phyloP scores from a whole-genome alignment of 2,113 vertebrate species.

The Phrynocephalus versicolor region DNA sequence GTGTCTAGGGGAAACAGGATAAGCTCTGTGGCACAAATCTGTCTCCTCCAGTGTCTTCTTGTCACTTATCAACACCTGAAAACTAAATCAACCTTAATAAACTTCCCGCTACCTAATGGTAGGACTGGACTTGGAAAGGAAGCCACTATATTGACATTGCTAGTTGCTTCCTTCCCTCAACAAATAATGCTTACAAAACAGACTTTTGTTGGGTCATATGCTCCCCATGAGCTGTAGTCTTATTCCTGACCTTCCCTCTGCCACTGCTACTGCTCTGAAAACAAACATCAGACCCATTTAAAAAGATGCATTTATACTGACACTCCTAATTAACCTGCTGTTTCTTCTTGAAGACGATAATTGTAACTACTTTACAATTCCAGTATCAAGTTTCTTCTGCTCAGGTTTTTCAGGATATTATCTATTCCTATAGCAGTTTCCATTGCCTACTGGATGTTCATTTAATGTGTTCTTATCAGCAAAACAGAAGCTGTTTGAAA shows the following conservation, averaged over 20 bases:
- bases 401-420: slow-evolving; percentile 22
- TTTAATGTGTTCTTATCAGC: slow-evolving; percentile 32
- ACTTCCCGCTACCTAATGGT: not conserved
- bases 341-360: not conserved
- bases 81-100: not conserved
- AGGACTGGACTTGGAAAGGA: not conserved
- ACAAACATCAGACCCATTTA: not conserved
- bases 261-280: not conserved
- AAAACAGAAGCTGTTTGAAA: slow-evolving; percentile 60
- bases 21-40: not conserved
- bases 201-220: not conserved
- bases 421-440: slow-evolving; percentile 45
- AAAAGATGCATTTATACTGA: not conserved
- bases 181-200: not conserved
- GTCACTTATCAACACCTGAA: not conserved
- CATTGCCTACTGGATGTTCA: slow-evolving; percentile 28
- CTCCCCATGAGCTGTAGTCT: not conserved
- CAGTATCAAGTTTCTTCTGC: slow-evolving; percentile 1
- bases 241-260: not conserved
- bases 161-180: not conserved
- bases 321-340: not conserved
- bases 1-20: too few species aligned
- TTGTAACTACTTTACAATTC: not conserved
- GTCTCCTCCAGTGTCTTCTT: not conserved
- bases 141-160: not conserved